A percentile compares a stretch with the other conserved stretches of the same genome.
phyloP scores from a whole-genome alignment of 2,797 vertebrate species.

The Potorous gilbertii region DNA sequence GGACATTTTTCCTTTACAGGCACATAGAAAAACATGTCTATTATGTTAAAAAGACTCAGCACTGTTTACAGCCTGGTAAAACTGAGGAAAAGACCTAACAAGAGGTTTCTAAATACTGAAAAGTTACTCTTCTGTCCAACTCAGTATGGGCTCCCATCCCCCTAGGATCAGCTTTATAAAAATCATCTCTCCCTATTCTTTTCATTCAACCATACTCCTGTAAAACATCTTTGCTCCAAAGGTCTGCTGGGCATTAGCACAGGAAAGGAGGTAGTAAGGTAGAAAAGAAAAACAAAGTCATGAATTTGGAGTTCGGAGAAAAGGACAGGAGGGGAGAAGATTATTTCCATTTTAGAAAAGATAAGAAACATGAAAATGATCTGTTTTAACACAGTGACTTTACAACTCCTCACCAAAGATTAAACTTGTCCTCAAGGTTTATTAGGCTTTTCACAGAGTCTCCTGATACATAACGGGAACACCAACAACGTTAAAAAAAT shows the following conservation, averaged over 20 bases:
- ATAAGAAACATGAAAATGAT: neutral
- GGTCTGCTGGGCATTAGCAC: conserved; percentile 5
- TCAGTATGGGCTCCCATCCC: neutral
- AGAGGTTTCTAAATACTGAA: conserved; percentile 54
- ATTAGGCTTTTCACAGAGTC: neutral
- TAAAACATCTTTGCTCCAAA: conserved; percentile 47
- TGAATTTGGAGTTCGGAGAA: neutral
- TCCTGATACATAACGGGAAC: neutral
- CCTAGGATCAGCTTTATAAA: conserved; percentile 25
- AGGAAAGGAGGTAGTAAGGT: conserved; percentile 9
- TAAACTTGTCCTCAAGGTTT: neutral
- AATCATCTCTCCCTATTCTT: conserved; percentile 41
- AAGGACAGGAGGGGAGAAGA: neutral
- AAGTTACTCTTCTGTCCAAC: conserved; percentile 52
- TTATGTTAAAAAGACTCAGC: conserved; percentile 49
- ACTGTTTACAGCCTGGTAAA: conserved; percentile 4
- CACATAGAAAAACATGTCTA: neutral
- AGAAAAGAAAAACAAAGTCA: neutral
- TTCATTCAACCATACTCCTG: conserved; percentile 62
- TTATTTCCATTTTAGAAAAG: neutral
- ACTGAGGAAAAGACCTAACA: conserved; percentile 53
- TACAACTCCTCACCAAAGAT: neutral
- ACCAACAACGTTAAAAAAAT: neutral
- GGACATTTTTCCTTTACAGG: neutral
- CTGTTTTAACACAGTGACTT: neutral